Conservation (phyloP, 64 coral and sea anemone species). For the Acropora yongei region DNA sequence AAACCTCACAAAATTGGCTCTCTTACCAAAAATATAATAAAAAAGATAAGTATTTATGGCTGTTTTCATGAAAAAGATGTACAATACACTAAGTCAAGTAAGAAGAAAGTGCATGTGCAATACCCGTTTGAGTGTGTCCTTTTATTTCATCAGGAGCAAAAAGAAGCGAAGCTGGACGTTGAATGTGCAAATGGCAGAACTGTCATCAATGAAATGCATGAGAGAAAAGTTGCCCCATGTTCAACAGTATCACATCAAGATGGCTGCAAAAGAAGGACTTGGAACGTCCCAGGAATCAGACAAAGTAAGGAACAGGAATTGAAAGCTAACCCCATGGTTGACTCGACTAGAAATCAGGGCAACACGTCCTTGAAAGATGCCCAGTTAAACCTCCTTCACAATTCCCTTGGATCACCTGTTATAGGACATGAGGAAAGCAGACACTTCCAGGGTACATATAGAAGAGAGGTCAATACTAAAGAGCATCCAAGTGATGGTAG, state of each 20-base stretch:
- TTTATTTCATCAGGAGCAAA: constrained; percentile 11
- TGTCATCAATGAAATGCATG: not conserved
- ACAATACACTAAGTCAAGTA: too few species aligned
- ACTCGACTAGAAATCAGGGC: constrained; percentile 26
- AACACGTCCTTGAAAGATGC: not conserved
- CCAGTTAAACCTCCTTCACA: not conserved
- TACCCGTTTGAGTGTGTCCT: not conserved
- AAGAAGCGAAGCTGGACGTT: not conserved
- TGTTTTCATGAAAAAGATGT: too few species aligned
- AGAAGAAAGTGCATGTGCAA: not conserved
- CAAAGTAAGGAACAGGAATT: not conserved
- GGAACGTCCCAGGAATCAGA: not conserved
- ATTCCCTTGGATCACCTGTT: not conserved
- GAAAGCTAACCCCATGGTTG: not conserved
- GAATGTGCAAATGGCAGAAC: not conserved
- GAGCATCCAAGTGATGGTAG: not conserved
- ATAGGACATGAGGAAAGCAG: not conserved
- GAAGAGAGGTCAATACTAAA: not conserved
- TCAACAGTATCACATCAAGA: not conserved
- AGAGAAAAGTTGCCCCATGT: not conserved
- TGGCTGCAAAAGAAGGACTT: not conserved
- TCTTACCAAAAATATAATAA: too few species aligned
- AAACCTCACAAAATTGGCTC: too few species aligned
- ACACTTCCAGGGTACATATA: not conserved
- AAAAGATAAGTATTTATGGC: too few species aligned